Base-by-base conservation (phyloP, 2,888 invertebrate species). In the Alentia gelatinosa region DNA sequence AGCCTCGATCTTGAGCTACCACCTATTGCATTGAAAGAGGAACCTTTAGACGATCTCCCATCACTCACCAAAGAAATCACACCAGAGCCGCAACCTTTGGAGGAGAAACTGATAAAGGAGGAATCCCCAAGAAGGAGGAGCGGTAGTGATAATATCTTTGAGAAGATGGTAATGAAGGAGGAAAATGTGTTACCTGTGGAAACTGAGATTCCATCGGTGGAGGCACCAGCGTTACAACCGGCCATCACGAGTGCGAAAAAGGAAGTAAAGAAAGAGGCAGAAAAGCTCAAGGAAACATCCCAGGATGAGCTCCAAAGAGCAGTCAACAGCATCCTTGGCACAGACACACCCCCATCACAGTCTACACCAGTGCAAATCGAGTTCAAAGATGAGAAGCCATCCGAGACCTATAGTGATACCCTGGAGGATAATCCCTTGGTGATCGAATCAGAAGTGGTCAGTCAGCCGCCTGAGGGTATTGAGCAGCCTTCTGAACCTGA, bases 271-370 rank as follows among this genome's bases (percentile, higher is more conserved):
- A 47, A 84, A 35, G 56, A 47, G 0, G 91, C 75, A 1, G 92
- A 91, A 39, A 92, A 92, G 50, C 83, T 92, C 50, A 91, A 91
- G 88, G 91, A 92, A 33, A 89, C 88, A 0, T 89, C 91, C 0
- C 86, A 86, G 33, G 86, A 86, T 86, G 86, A 86, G 26, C 86
- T 86, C 0, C 86, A 86, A 35, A 26, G 86, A 30, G 86, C 86
- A 5, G 86, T 86, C 1, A 33, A 86, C 19, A 86, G 86, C 47
- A 86, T 86, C 47, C 86, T 86, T 7, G 86, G 86, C 0, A 35
- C 47, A 42, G 86, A 47, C 33, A 30, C 86, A 4, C 35, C 86
- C 33, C 86, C 86, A 26, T 7, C 79, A 5, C 30, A 30, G 15
- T 39, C 35, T 12, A 33, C 30, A 1, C 50, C 75, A 37, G 37